A percentile compares a stretch with the other conserved stretches of the same genome.
Conservation (phyloP, 2,113 vertebrate genomes). For the Salvelinus alpinus region DNA sequence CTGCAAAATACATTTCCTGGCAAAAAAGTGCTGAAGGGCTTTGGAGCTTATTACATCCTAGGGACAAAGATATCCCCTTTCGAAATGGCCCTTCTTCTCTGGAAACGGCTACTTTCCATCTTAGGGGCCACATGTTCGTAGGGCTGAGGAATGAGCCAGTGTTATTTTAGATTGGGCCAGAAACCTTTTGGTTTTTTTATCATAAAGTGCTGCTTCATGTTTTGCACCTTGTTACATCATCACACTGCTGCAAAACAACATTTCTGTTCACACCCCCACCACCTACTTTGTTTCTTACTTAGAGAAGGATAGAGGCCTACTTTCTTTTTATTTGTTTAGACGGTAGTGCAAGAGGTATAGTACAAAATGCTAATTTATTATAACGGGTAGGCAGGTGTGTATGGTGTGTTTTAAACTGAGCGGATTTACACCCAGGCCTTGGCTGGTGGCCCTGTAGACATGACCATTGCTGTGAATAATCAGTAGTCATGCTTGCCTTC, state of each 20-base stretch:
- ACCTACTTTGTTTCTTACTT: no score
- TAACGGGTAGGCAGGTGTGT: no score
- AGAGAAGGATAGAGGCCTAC: no score
- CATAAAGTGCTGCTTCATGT: no score
- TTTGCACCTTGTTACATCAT: no score
- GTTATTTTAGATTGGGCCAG: neutral
- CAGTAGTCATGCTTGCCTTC: slow-evolving; percentile 1
- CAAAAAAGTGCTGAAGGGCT: slow-evolving; percentile 35
- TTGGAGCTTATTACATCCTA: slow-evolving; percentile 32
- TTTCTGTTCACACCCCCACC: no score
- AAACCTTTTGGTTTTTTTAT: neutral
- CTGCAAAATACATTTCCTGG: slow-evolving; percentile 9
- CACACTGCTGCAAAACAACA: no score
- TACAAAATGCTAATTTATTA: neutral
- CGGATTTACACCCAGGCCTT: slow-evolving; percentile 2
- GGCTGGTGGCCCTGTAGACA: slow-evolving; percentile 3
- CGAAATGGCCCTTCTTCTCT: slow-evolving; percentile 18
- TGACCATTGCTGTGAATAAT: slow-evolving; percentile 28
- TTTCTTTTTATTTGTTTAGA: neutral
- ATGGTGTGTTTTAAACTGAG: neutral
- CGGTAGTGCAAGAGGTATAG: neutral
- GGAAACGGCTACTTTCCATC: slow-evolving; percentile 6
- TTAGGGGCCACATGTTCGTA: neutral
- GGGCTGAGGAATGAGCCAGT: neutral
- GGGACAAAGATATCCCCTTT: slow-evolving; percentile 26